A percentile compares a stretch with the other conserved stretches of the same genome.
Conservation (phyloP, 1,140 invertebrate genomes). For the Zaprionus tsacasi region DNA sequence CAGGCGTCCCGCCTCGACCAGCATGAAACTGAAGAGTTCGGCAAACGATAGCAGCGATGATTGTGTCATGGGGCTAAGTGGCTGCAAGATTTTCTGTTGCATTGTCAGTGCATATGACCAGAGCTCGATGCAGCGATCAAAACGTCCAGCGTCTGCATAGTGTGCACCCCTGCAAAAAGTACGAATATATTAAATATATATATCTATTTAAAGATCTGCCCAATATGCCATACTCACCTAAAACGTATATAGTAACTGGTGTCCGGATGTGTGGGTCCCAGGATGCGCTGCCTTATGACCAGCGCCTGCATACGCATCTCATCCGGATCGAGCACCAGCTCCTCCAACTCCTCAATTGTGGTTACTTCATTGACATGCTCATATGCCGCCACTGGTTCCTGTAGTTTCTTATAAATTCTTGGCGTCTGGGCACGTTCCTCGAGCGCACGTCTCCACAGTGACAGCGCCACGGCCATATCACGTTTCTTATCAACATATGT, state of each 20-base stretch:
- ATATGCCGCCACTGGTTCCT: slow-evolving; percentile 92
- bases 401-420: slow-evolving; percentile 88
- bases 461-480: slow-evolving; percentile 95
- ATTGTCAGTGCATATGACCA: slow-evolving; percentile 99
- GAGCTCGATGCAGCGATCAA: slow-evolving; percentile 94
- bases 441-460: slow-evolving; percentile 95
- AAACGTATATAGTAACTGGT: slow-evolving; percentile 96
- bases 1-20: slow-evolving; percentile 89
- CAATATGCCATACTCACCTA: slow-evolving; percentile 49
- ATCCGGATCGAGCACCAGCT: slow-evolving; percentile 95
- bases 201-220: no score
- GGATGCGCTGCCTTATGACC: slow-evolving; percentile 95
- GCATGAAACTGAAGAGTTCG: slow-evolving; percentile 97
- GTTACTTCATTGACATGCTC: slow-evolving; percentile 93
- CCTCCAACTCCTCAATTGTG: slow-evolving; percentile 91
- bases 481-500: slow-evolving; percentile 98
- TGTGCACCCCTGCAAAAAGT: slow-evolving; percentile 90
- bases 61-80: slow-evolving; percentile 97
- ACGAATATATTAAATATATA: background rate
- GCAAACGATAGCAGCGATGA: slow-evolving; percentile 96
- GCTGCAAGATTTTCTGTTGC: slow-evolving; percentile 96
- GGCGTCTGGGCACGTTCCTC: slow-evolving; percentile 86
- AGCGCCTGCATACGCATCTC: slow-evolving; percentile 98
- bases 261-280: slow-evolving; percentile 96
- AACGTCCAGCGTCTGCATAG: slow-evolving; percentile 97